Conservation (phyloP, 2,113 vertebrate genomes). For the Cyphomyrus plagiostoma region DNA sequence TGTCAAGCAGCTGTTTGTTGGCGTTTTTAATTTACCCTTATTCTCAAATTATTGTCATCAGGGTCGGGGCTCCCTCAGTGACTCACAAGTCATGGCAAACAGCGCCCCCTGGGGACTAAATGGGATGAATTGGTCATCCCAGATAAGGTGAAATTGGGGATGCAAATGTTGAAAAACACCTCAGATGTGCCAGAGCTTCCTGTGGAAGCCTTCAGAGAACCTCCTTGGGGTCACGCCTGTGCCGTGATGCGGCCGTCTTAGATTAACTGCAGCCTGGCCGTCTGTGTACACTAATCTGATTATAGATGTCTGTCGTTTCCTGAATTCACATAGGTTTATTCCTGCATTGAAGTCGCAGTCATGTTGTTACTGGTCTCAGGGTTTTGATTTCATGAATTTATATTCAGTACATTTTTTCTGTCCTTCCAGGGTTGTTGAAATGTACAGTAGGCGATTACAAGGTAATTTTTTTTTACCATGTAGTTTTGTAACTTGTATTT, state of each 20-base stretch:
- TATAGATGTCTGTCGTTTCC: background rate
- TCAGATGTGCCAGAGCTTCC: background rate
- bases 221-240: background rate
- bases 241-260: background rate
- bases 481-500: background rate
- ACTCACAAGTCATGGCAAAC: background rate
- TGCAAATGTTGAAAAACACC: background rate
- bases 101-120: background rate
- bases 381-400: background rate
- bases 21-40: background rate
- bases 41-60: background rate
- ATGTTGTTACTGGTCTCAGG: background rate
- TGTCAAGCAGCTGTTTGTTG: background rate
- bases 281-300: background rate
- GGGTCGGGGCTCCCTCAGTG: background rate
- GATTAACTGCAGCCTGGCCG: background rate
- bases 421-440: slow-evolving; percentile 87
- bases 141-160: no score
- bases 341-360: background rate
- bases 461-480: slow-evolving; percentile 56
- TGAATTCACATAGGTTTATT: background rate
- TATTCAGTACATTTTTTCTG: background rate
- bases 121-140: background rate
- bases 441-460: slow-evolving; percentile 94
- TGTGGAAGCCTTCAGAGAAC: background rate